phyloP scores from a whole-genome alignment of 2,888 invertebrate genomes.

The Dioctria linearis region DNA sequence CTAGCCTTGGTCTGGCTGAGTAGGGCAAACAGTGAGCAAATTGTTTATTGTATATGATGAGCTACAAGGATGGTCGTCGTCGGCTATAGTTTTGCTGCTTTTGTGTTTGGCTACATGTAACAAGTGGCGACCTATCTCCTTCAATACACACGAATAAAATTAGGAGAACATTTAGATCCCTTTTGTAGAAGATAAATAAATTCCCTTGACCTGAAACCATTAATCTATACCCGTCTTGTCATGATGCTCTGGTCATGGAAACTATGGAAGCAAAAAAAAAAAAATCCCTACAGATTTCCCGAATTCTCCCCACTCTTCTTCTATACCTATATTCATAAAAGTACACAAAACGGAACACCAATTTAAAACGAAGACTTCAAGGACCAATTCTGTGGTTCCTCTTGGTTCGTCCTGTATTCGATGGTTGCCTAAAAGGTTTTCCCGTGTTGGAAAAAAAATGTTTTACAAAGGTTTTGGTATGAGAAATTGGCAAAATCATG shows the following conservation, averaged over 20 bases:
- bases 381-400: conserved; percentile 3
- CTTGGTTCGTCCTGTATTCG: not conserved
- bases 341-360: conserved; percentile 29
- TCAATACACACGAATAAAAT: conserved; percentile 3
- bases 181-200: conserved; percentile 44
- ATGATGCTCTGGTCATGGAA: conserved; percentile 4
- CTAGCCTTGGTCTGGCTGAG: not conserved
- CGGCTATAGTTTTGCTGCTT: too few species aligned
- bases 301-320: too few species aligned
- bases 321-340: not conserved
- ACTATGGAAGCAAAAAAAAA: conserved; percentile 1
- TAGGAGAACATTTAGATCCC: conserved; percentile 20
- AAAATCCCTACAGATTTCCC: conserved; percentile 18
- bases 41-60: conserved; percentile 17
- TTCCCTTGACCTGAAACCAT: conserved; percentile 48
- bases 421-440: not conserved
- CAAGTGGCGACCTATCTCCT: conserved; percentile 37
- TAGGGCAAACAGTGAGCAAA: not conserved
- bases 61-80: not conserved
- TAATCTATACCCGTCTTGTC: conserved; percentile 10
- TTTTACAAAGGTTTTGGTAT: not conserved
- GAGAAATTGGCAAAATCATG: conserved; percentile 22
- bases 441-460: conserved; percentile 18
- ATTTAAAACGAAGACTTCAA: conserved; percentile 27
- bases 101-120: conserved; percentile 5